These are phyloP conservation scores for Chaitophorus viminalis DNA, from an alignment of 2,888 invertebrate species.

Conservation along the genomic window DNA sequence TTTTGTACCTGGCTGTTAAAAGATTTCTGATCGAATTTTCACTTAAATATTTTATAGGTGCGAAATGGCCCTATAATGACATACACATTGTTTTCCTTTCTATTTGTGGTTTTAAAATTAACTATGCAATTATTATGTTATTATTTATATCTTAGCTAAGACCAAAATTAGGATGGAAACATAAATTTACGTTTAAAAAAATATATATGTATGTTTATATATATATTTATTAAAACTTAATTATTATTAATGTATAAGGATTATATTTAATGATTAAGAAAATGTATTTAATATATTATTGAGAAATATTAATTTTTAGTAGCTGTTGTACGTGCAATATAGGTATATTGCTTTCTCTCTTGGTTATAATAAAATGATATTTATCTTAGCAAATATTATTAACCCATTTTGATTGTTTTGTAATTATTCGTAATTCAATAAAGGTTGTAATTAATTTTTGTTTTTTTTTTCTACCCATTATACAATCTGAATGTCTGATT, in stretches of 20 bases:
- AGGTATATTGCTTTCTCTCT: constrained; percentile 62
- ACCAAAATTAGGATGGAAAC: constrained; percentile 54
- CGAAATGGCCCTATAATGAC: constrained; percentile 3
- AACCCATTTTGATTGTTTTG: constrained; percentile 62
- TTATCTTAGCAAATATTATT: constrained; percentile 62
- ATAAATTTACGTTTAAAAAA: constrained; percentile 34
- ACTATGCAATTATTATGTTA: constrained; percentile 55
- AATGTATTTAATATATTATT: constrained; percentile 57
- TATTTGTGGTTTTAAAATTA: constrained; percentile 56
- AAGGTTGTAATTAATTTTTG: constrained; percentile 60
- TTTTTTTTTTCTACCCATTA: constrained; percentile 1
- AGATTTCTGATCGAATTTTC: constrained; percentile 58
- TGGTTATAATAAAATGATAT: constrained; percentile 55
- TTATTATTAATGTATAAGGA: constrained; percentile 53
- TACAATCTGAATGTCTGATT: too few species aligned
- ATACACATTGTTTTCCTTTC: constrained; percentile 48
- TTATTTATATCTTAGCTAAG: constrained; percentile 51
- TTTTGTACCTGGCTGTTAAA: constrained; percentile 61
- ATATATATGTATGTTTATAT: constrained; percentile 13
- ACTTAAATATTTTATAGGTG: constrained; percentile 30
- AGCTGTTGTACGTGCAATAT: constrained; percentile 62
- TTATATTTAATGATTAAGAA: constrained; percentile 49
- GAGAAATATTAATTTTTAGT: constrained; percentile 56
- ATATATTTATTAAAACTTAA: constrained; percentile 52
- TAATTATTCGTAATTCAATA: constrained; percentile 61